Evolutionary conservation across 2,888 invertebrate species (phyloP).

Genomic region (Amphipyra berbera): DNA sequence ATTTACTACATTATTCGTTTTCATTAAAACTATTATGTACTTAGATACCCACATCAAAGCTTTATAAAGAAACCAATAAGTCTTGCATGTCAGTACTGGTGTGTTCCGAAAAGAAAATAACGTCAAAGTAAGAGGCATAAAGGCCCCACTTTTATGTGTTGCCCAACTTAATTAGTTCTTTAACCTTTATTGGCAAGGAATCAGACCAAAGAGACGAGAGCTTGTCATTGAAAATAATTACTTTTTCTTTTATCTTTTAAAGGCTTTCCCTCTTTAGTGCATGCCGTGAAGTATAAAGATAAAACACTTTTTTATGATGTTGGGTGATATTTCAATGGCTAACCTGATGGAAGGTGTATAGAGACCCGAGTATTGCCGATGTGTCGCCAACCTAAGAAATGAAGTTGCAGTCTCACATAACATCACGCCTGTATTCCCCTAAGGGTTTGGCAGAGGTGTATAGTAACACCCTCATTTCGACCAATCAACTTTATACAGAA

Average conservation of each 20-base stretch:
- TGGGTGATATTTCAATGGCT: no score
- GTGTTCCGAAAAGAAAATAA: slow-evolving; percentile 34
- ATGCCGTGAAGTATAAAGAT: background rate
- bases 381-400: no score
- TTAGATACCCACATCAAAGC: background rate
- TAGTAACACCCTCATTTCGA: no score
- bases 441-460: no score
- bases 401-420: no score
- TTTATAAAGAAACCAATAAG: slow-evolving; percentile 42
- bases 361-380: no score
- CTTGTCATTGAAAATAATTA: slow-evolving; percentile 17
- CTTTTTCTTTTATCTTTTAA: slow-evolving; percentile 7
- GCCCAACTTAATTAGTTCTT: slow-evolving; percentile 52
- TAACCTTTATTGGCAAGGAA: slow-evolving; percentile 29
- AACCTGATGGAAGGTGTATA: no score
- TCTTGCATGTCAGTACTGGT: slow-evolving; percentile 7
- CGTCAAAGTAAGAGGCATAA: slow-evolving; percentile 39
- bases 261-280: background rate
- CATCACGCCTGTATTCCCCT: no score
- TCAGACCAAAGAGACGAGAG: slow-evolving; percentile 17
- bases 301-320: background rate
- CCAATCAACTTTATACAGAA: no score
- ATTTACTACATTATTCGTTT: no score
- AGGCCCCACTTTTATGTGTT: slow-evolving; percentile 51
- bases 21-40: no score